Percentiles rank a stretch among this genome's conserved stretches.
Conservation (phyloP, 2,797 vertebrate species). For the Paratrypauchen microcephalus region DNA sequence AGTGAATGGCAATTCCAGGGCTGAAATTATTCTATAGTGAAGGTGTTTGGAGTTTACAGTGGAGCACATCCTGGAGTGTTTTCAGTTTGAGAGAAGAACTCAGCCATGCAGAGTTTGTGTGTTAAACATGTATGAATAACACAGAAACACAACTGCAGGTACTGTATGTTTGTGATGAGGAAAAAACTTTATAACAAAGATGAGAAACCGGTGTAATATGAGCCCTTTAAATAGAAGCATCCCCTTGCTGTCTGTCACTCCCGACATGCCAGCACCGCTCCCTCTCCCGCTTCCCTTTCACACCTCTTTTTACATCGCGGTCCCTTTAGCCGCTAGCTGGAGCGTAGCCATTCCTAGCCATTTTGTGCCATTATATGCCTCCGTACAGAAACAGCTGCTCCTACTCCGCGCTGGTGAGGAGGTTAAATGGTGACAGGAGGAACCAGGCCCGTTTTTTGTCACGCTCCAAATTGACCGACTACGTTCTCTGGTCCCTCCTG, state of each 20-base stretch:
- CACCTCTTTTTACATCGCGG: constrained; percentile 32
- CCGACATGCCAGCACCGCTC: constrained; percentile 35
- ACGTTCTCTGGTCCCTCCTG: constrained; percentile 42
- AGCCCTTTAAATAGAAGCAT: not conserved
- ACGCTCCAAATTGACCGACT: constrained; percentile 70
- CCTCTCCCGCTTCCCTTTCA: constrained; percentile 32
- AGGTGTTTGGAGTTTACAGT: too few relatives aligned
- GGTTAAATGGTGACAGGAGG: constrained; percentile 73
- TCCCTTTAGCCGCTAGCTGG: constrained; percentile 56
- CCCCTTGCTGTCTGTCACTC: constrained; percentile 7
- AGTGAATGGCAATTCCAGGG: too few relatives aligned
- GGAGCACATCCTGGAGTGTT: too few relatives aligned
- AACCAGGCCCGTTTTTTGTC: constrained; percentile 47
- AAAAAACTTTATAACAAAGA: too few relatives aligned
- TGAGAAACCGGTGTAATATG: too few relatives aligned
- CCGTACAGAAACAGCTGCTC: constrained; percentile 73
- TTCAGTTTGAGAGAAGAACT: too few relatives aligned
- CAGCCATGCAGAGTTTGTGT: too few relatives aligned
- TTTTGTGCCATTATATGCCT: constrained; percentile 63
- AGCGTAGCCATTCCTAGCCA: constrained; percentile 54
- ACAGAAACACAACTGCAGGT: too few relatives aligned
- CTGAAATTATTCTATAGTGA: too few relatives aligned
- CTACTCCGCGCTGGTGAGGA: constrained; percentile 70
- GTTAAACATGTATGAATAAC: too few relatives aligned
- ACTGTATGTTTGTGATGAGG: too few relatives aligned